These are phyloP conservation scores for Bathynomus jamesi DNA, from an alignment of 1,140 invertebrate genomes.

Conservation along the genomic window DNA sequence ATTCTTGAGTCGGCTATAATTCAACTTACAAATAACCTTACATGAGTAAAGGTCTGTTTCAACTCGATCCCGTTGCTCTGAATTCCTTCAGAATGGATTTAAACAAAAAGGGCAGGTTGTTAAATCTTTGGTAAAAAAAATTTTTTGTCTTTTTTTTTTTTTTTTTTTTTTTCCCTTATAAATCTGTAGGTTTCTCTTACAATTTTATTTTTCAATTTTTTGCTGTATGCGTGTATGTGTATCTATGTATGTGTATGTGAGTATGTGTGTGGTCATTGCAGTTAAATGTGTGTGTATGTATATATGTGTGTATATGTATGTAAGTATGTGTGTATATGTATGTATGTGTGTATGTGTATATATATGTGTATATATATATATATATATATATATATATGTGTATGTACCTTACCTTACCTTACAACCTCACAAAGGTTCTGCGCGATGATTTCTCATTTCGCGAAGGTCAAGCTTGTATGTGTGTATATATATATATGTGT, in stretches of 20 bases:
- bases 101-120: too few species aligned
- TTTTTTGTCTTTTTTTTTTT: too few species aligned
- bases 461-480: neutral
- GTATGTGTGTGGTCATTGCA: neutral
- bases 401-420: neutral
- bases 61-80: too few species aligned
- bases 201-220: too few species aligned
- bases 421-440: neutral
- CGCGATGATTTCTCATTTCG: neutral
- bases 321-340: slow-evolving; percentile 5
- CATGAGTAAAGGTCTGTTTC: too few species aligned
- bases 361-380: slow-evolving; percentile 2
- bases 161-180: too few species aligned
- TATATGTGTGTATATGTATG: neutral
- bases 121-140: too few species aligned
- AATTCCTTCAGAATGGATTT: too few species aligned
- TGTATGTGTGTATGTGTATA: neutral
- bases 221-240: too few species aligned
- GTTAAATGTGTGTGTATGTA: neutral
- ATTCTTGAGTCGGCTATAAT: too few species aligned
- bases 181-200: too few species aligned
- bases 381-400: slow-evolving; percentile 5
- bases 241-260: neutral
- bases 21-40: too few species aligned
- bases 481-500: slow-evolving; percentile 5